Evolutionary conservation across 2,888 invertebrate genomes (phyloP).

Genomic region (Ariolimax columbianus): DNA sequence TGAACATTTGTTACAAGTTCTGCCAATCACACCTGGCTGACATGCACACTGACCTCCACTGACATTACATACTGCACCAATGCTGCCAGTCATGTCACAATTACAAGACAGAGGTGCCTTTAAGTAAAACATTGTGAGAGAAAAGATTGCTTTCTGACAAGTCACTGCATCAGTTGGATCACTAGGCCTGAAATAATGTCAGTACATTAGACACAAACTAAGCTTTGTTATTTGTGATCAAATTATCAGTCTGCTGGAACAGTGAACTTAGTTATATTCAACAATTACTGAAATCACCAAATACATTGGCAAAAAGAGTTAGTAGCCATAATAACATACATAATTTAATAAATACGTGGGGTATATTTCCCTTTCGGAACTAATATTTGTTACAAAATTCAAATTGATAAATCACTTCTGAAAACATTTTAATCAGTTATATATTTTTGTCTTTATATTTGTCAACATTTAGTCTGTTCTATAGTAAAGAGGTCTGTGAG

Average conservation of each 20-base stretch:
- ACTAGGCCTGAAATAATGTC: conserved; percentile 29
- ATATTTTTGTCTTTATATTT: too few species aligned
- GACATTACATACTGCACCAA: conserved; percentile 56
- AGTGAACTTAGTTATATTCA: too few species aligned
- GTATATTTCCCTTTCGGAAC: too few species aligned
- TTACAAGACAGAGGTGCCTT: conserved; percentile 64
- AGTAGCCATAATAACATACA: too few species aligned
- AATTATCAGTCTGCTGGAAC: neutral
- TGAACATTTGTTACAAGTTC: conserved; percentile 65
- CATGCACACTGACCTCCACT: conserved; percentile 68
- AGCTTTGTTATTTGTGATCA: neutral
- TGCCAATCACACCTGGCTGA: conserved; percentile 65
- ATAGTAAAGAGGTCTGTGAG: too few species aligned
- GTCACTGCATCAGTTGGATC: conserved; percentile 21
- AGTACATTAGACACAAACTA: neutral
- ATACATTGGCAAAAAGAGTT: too few species aligned
- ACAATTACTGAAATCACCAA: too few species aligned
- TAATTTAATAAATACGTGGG: too few species aligned
- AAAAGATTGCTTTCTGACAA: conserved; percentile 59
- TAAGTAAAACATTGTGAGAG: conserved; percentile 61
- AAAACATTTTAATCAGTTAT: too few species aligned
- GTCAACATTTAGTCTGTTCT: too few species aligned
- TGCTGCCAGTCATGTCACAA: conserved; percentile 64
- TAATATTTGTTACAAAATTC: too few species aligned
- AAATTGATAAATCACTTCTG: too few species aligned